Evolutionary conservation across 1,140 invertebrate genomes (phyloP).

Genomic region (Cydia pomonella): DNA sequence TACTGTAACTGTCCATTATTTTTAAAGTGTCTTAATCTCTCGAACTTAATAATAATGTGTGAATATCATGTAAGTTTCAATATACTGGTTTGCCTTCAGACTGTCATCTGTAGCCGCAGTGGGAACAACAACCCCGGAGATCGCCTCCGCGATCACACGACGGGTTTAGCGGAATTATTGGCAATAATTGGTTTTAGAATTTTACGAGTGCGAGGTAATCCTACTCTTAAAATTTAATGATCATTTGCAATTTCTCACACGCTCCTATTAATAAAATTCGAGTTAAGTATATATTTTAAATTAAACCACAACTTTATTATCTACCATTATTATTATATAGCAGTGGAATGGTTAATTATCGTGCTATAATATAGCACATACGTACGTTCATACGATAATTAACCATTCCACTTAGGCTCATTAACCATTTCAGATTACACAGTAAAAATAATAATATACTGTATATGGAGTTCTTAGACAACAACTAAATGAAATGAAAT

Average conservation of each 20-base stretch:
- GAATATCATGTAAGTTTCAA: background rate
- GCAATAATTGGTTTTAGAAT: constrained; percentile 2
- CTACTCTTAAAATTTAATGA: background rate
- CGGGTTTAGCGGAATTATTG: constrained; percentile 8
- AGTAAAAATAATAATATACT: no score
- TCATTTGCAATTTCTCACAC: background rate
- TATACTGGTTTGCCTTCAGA: background rate
- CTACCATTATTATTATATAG: background rate
- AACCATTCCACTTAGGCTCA: no score
- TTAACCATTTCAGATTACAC: no score
- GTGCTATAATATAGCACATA: no score
- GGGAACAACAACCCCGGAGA: background rate
- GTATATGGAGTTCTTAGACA: no score
- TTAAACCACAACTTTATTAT: background rate
- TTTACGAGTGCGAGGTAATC: background rate
- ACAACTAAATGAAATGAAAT: no score
- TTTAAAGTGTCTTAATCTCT: no score
- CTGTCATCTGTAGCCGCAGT: background rate
- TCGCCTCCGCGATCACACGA: constrained; percentile 5
- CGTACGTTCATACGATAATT: no score
- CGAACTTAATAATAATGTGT: background rate
- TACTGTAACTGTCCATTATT: no score
- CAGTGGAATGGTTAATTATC: no score
- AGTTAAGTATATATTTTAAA: no score
- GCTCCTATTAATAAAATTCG: background rate